Base-by-base conservation (phyloP, 2,888 invertebrate genomes). In the Ditylenchus weischeri region DNA sequence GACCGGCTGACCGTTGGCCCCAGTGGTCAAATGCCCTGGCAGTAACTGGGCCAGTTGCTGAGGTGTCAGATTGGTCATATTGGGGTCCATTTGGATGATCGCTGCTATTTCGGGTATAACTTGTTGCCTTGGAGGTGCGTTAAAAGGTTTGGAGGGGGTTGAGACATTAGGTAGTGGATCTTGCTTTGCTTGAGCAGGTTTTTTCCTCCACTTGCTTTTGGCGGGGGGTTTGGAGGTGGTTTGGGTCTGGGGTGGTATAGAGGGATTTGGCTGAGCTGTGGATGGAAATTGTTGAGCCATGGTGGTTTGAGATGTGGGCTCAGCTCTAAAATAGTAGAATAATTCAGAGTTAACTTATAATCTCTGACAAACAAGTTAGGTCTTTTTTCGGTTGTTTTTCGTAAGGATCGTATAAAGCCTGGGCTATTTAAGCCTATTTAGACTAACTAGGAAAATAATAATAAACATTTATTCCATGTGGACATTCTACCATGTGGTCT, bases 401-500 rank as follows among this genome's bases (percentile, higher is more conserved):
- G 29, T 29, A 29, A 5, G 29, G 29, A 29, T 4, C 2, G 5
- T 2, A 5, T 4, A 29, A 29, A 5, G 29, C 5, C 29, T 29
- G 2, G 29, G 2, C 29, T 5, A 29, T 29, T 29, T 29, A n/a
- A n/a, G n/a, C n/a, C n/a, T n/a, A n/a, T n/a, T n/a, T n/a, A n/a
- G n/a, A n/a, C n/a, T n/a, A n/a, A n/a, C n/a, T n/a, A n/a, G n/a
- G n/a, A n/a, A 29, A 29, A 29, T 29, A 29, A 29, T 29, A 2
- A 29, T 29, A 29, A 5, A 29, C 5, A 29, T 29, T 29, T 29
- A 29, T 29, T 29, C 3, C n/a, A n/a, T n/a, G 29, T 29, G 5
- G 29, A 5, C 29, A 29, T 29, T 2, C 5, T 29, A 74, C 78
- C 78, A 78, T 78, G 78, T 81, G 80, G 80, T 79, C 79, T 79